phyloP scores from a whole-genome alignment of 2,113 vertebrate species.

The Sciurus niger region DNA sequence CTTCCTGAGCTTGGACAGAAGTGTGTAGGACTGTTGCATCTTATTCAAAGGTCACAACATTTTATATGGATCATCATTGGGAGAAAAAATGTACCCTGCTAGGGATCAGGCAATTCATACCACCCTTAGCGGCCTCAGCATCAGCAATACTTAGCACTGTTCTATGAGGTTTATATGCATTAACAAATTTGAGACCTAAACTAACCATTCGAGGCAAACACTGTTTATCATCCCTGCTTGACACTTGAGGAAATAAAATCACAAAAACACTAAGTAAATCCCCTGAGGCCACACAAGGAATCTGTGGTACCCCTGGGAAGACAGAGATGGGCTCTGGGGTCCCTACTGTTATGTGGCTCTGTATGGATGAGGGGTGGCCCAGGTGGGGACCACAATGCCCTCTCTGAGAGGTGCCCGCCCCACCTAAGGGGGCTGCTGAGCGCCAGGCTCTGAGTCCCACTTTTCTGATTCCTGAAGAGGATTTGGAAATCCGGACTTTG shows the following conservation, averaged over 20 bases:
- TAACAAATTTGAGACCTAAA: background rate
- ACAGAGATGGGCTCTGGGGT: background rate
- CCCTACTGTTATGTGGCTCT: background rate
- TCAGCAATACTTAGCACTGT: background rate
- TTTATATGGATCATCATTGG: background rate
- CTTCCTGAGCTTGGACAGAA: background rate
- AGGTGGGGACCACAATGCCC: background rate
- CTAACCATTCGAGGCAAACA: background rate
- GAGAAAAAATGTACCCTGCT: background rate
- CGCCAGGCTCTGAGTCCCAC: background rate
- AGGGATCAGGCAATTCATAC: background rate
- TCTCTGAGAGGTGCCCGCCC: background rate
- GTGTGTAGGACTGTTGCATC: background rate
- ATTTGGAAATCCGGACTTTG: background rate
- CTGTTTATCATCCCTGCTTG: background rate
- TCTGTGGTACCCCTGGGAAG: background rate
- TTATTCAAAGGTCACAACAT: background rate
- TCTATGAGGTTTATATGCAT: background rate
- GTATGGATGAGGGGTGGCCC: background rate
- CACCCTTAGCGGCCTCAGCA: background rate
- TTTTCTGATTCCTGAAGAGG: constrained; percentile 6
- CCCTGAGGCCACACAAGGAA: background rate
- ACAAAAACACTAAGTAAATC: background rate
- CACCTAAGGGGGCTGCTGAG: background rate
- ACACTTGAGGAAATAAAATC: background rate